phyloP scores from a whole-genome alignment of 2,113 vertebrate genomes.

The Cheilinus undulatus region DNA sequence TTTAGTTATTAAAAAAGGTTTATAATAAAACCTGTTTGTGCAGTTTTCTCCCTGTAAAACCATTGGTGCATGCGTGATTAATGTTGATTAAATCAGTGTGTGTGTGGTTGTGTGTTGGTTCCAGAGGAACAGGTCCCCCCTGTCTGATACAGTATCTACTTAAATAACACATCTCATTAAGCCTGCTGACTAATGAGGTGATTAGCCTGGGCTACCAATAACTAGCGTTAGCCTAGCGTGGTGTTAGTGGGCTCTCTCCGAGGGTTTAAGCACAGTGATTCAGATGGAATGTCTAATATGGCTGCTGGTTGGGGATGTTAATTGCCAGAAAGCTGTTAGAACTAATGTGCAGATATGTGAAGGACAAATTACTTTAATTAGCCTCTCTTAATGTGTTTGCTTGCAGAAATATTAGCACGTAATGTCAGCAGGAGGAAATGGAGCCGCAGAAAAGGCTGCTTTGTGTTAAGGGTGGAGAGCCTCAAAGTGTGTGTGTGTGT shows the following conservation, averaged over 20 bases:
- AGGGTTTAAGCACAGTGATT: conserved; percentile 59
- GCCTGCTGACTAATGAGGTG: conserved; percentile 77
- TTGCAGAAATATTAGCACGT: conserved; percentile 62
- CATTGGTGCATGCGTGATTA: conserved; percentile 6
- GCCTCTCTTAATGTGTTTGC: conserved; percentile 74
- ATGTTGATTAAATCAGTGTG: conserved; percentile 6
- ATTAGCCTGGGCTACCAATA: conserved; percentile 70
- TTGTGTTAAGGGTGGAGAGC: conserved; percentile 44
- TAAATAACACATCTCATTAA: conserved; percentile 78
- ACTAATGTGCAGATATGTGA: conserved; percentile 77
- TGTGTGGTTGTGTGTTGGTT: conserved; percentile 11
- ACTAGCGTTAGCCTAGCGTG: conserved; percentile 63
- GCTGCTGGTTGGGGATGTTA: conserved; percentile 66
- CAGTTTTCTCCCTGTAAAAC: neutral
- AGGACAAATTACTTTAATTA: conserved; percentile 81
- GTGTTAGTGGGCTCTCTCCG: conserved; percentile 45
- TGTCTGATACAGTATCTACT: conserved; percentile 60
- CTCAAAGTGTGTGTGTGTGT: conserved; percentile 16
- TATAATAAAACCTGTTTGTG: conserved; percentile 23
- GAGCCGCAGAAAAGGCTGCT: conserved; percentile 43
- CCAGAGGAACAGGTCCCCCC: conserved; percentile 33
- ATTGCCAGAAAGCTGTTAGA: conserved; percentile 75
- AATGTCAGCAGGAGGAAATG: conserved; percentile 31
- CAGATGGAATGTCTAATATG: conserved; percentile 65
- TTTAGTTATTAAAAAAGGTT: conserved; percentile 2